phyloP scores from a whole-genome alignment of 2,797 vertebrate genomes.

The Scarus forsteni region DNA sequence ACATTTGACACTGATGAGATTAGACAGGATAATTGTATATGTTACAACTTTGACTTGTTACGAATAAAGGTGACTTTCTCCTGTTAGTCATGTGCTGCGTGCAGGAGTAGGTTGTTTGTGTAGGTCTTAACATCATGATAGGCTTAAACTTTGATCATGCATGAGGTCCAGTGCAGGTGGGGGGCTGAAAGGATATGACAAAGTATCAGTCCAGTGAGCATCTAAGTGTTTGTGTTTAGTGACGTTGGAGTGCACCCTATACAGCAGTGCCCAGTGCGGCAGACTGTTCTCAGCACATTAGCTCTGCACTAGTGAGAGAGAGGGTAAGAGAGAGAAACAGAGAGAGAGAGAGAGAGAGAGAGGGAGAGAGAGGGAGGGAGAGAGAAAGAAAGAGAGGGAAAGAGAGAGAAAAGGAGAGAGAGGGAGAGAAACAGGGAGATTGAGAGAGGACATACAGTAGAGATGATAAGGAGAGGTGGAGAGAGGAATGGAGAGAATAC shows the following conservation, averaged over 20 bases:
- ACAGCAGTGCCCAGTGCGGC: conserved; percentile 46
- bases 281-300: conserved; percentile 70
- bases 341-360: conserved; percentile 6
- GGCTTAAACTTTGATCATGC: neutral
- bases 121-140: neutral
- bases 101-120: neutral
- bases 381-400: too few relatives aligned
- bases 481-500: conserved; percentile 46
- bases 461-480: conserved; percentile 50
- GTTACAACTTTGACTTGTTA: too few relatives aligned
- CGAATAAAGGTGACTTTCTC: too few relatives aligned
- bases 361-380: neutral
- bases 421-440: conserved; percentile 11
- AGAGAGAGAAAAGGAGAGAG: too few relatives aligned
- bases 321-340: neutral
- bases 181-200: neutral
- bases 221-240: conserved; percentile 6
- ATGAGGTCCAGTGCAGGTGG: neutral
- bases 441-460: conserved; percentile 2
- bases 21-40: too few relatives aligned
- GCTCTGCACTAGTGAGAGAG: conserved; percentile 51
- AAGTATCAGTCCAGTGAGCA: neutral
- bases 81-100: too few relatives aligned
- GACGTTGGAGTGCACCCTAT: conserved; percentile 21
- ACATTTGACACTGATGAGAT: too few relatives aligned